Evolutionary conservation across 2,888 invertebrate genomes (phyloP).

Genomic region (Eubasilissa splendida): DNA sequence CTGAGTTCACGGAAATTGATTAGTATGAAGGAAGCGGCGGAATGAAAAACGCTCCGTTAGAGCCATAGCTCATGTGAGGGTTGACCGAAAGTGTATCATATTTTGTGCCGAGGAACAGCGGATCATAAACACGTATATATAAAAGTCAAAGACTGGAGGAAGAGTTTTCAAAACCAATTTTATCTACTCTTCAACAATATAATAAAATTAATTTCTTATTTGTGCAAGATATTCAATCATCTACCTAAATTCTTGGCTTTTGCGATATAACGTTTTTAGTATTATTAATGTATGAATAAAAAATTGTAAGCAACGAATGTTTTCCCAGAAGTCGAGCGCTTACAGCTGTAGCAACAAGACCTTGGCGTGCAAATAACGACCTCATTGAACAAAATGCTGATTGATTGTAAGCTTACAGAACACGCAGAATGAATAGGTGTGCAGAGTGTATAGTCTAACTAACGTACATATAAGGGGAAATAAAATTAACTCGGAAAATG

Average conservation of each 20-base stretch:
- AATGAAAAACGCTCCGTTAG: conserved; percentile 56
- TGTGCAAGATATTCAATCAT: too few relatives aligned
- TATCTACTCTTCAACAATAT: too few relatives aligned
- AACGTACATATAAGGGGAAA: not conserved
- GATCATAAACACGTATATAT: not conserved
- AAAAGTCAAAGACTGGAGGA: too few relatives aligned
- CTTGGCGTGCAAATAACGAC: conserved; percentile 39
- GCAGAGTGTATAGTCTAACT: conserved; percentile 20
- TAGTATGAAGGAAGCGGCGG: conserved; percentile 55
- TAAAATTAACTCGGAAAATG: too few relatives aligned
- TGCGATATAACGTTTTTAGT: too few relatives aligned
- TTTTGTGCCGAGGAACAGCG: not conserved
- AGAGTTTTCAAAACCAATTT: too few relatives aligned
- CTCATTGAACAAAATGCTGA: conserved; percentile 31
- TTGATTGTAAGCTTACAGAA: conserved; percentile 32
- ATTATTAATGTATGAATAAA: not conserved
- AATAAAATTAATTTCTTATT: too few relatives aligned
- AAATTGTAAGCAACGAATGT: not conserved
- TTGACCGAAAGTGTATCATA: conserved; percentile 40
- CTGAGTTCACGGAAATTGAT: conserved; percentile 58
- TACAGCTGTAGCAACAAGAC: conserved; percentile 18
- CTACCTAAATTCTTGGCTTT: too few relatives aligned
- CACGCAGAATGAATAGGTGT: conserved; percentile 25
- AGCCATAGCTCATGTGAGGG: conserved; percentile 53
- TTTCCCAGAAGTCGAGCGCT: not conserved